A percentile compares a stretch with the other conserved stretches of the same genome.
These are phyloP conservation scores for Bombus pyrosoma DNA, from an alignment of 1,140 invertebrate species.

Conservation along the genomic window DNA sequence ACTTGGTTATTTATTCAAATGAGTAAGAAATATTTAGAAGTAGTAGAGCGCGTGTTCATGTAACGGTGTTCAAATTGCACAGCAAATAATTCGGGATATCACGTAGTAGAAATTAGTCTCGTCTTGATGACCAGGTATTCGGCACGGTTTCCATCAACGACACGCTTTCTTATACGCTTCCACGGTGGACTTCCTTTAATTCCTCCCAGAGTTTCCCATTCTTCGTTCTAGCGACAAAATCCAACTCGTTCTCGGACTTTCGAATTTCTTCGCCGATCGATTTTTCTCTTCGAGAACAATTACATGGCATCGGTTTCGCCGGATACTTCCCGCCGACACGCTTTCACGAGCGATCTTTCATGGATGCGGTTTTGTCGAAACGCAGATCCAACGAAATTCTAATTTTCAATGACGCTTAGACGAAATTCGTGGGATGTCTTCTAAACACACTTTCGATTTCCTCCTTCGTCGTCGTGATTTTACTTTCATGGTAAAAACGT, in stretches of 20 bases:
- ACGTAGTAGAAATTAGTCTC: conserved; percentile 10
- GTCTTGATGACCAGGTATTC: conserved; percentile 17
- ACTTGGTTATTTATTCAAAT: no score
- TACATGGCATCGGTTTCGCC: conserved; percentile 13
- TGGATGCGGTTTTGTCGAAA: conserved; percentile 35
- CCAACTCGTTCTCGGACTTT: conserved; percentile 38
- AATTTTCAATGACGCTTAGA: background rate
- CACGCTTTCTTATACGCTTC: conserved; percentile 41
- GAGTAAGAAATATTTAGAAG: no score
- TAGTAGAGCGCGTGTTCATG: no score
- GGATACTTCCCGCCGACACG: conserved; percentile 58
- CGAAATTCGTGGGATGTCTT: background rate
- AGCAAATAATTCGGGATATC: conserved; percentile 10
- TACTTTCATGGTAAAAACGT: background rate
- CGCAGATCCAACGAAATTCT: background rate
- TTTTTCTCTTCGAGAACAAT: conserved; percentile 36
- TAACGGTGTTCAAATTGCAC: background rate
- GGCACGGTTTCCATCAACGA: conserved; percentile 22
- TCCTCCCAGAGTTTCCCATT: background rate
- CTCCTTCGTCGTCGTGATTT: background rate
- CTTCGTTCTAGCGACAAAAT: conserved; percentile 11
- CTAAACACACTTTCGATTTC: background rate
- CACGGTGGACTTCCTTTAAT: background rate
- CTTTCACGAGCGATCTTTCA: conserved; percentile 61
- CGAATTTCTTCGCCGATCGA: conserved; percentile 55